Conservation (phyloP, 2,888 invertebrate species). For the Agriopis leucophaearia region DNA sequence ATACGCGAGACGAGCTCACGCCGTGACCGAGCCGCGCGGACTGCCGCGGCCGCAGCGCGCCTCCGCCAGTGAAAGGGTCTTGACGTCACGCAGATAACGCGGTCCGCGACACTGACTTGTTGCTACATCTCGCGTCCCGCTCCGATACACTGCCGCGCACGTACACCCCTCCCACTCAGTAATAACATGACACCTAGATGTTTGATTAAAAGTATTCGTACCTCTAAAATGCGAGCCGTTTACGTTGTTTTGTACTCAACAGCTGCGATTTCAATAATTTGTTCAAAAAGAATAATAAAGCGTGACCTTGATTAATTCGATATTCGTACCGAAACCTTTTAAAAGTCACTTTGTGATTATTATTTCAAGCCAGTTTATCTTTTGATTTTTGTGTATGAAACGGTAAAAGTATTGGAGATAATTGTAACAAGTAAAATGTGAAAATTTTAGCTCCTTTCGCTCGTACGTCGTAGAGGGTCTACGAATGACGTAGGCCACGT, state of each 20-base stretch:
- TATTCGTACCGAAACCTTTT: conserved; percentile 8
- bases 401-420: not conserved
- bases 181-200: conserved; percentile 66
- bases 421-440: not conserved
- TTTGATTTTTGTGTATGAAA: not conserved
- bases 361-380: conserved; percentile 14
- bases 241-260: conserved; percentile 57
- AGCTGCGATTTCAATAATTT: conserved; percentile 50
- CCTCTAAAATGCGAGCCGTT: conserved; percentile 54
- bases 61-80: conserved; percentile 76
- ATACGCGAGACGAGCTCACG: conserved; percentile 79
- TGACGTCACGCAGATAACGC: conserved; percentile 11
- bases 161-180: conserved; percentile 70
- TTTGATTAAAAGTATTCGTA: conserved; percentile 64
- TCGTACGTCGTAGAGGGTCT: conserved; percentile 41
- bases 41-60: conserved; percentile 64
- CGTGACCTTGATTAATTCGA: conserved; percentile 41
- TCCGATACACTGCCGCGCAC: conserved; percentile 51
- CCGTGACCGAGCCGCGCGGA: conserved; percentile 84
- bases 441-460: not conserved
- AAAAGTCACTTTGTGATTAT: conserved; percentile 42
- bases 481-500: conserved; percentile 50
- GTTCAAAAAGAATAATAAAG: conserved; percentile 42
- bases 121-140: conserved; percentile 71
- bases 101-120: conserved; percentile 67